These are phyloP conservation scores for Colossoma macropomum DNA, from an alignment of 2,113 vertebrate genomes.

Conservation along the genomic window DNA sequence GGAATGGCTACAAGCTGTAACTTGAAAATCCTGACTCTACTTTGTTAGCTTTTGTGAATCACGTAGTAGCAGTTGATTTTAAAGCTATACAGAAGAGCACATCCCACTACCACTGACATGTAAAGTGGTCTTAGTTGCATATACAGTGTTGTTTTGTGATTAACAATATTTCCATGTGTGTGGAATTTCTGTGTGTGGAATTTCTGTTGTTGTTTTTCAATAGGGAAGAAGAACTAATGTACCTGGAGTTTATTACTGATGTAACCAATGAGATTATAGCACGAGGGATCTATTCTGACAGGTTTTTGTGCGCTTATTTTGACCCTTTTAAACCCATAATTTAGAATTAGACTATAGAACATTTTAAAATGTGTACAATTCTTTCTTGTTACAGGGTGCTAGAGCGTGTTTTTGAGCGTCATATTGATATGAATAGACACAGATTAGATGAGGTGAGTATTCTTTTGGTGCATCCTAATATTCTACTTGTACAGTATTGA, in stretches of 20 bases:
- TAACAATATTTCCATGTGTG: not conserved
- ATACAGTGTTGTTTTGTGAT: not conserved
- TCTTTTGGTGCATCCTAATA: not conserved
- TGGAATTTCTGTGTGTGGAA: constrained; percentile 6
- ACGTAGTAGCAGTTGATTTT: not conserved
- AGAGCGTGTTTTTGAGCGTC: constrained; percentile 71
- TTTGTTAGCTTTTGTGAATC: not conserved
- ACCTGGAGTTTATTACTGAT: constrained; percentile 90
- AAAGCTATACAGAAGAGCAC: not conserved
- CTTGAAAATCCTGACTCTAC: not conserved
- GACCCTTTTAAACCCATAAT: not conserved
- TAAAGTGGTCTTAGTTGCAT: not conserved
- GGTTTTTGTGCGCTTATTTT: constrained; percentile 69
- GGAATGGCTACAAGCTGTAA: constrained; percentile 4
- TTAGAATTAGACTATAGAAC: not conserved
- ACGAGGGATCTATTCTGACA: constrained; percentile 88
- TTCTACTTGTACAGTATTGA: not conserved
- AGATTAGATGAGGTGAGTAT: constrained; percentile 70
- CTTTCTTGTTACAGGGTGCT: constrained; percentile 66
- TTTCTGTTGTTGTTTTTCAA: constrained; percentile 51
- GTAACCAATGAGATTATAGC: constrained; percentile 91
- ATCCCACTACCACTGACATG: not conserved
- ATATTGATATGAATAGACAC: constrained; percentile 77
- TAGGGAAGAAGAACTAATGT: constrained; percentile 90
- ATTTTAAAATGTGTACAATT: not conserved